Evolutionary conservation across 2,113 vertebrate species (phyloP).

Genomic region (Bos taurus): ARS-UCD2.0 NC_037335.1:21897501-21898000

Average conservation of each 20-base stretch:
- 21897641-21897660: not conserved
- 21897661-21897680: not conserved
- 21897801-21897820: not conserved
- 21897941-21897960: not conserved
- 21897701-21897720: not conserved
- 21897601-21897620: not conserved
- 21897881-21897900: not conserved
- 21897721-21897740: not conserved
- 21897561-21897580: not conserved
- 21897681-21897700: not conserved
- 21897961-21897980: not conserved
- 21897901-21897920: not conserved
- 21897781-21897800: not conserved
- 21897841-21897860: not conserved
- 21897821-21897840: not conserved
- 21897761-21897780: not conserved
- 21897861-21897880: not conserved
- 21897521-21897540: not conserved
- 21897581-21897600: not conserved
- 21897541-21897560: not conserved
- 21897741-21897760: not conserved
- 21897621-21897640: not conserved
- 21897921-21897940: not conserved
- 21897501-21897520: not conserved
- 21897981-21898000: not conserved